Base-by-base conservation (phyloP, 2,888 invertebrate species). In the Liodrosophila aerea region DNA sequence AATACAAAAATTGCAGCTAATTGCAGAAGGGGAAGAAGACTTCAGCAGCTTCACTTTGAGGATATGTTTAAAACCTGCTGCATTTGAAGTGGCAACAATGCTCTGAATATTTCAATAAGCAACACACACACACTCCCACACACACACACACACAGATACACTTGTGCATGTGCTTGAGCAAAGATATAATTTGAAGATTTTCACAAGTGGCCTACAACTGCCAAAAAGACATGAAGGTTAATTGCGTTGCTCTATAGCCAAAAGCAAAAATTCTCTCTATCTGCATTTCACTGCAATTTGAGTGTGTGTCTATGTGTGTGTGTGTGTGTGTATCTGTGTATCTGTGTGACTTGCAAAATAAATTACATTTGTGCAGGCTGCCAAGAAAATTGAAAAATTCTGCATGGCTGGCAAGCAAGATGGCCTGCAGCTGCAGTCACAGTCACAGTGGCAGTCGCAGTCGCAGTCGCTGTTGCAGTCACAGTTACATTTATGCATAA, bases 201-300 rank as follows among this genome's bases (percentile, higher is more conserved):
- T 78, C 62, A 53, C 62, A 76, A 78, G 76, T 78, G 74, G 53
- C 50, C 65, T 58, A 54, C 71, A 76, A 84, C 81, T 73, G 84
- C 61, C 78, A 81, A 81, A 81, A 84, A 64, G 74, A 84, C 78
- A 81, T 74, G 82, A 84, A 81, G 82, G 82, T 84, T 81, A 81
- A 81, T 81, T 81, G 82, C 69, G 46, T 62, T 81, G 67, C 74
- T 70, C 68, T 40, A 54, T 44, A 36, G 74, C 73, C 59, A 47
- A 51, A 60, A 36, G 59, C 51, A 45, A 27, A 7, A 49, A 49
- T 41, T 49, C 34, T 49, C 34, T 22, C 33, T 40, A 67, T 71
- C 64, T 69, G 64, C 57, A 71, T 71, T 41, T 7, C 12, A 11
- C 27, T 18, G 27, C 8, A 41, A 8, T 4, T 7, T 12, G 12